A percentile compares a stretch with the other conserved stretches of the same genome.
Evolutionary conservation across 2,113 vertebrate species (phyloP).

Genomic region (Spea multiplicata): DNA sequence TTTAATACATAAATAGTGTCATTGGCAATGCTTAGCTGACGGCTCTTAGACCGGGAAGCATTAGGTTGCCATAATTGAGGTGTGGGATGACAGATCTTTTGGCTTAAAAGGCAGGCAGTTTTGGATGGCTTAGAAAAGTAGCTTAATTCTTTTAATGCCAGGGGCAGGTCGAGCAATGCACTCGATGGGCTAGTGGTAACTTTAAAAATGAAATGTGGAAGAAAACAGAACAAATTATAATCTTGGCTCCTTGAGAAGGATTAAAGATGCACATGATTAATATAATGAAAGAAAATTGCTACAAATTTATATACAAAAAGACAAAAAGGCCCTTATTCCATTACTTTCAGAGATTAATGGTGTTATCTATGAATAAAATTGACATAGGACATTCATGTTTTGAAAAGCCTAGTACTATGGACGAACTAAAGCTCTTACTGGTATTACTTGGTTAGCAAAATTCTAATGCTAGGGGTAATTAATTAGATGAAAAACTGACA

Average conservation of each 20-base stretch:
- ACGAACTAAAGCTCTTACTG: no score
- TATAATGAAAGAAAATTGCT: no score
- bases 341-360: no score
- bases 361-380: no score
- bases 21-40: conserved; percentile 32
- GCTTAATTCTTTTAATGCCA: background rate
- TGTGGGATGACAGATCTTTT: conserved; percentile 42
- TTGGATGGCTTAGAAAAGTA: conserved; percentile 26
- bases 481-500: background rate
- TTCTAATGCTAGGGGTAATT: background rate
- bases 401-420: no score
- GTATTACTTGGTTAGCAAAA: background rate
- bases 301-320: no score
- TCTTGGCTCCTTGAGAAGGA: no score
- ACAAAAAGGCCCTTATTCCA: no score
- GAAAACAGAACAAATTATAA: no score
- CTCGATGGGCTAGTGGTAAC: background rate
- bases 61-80: conserved; percentile 41
- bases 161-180: background rate
- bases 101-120: conserved; percentile 11
- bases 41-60: conserved; percentile 28
- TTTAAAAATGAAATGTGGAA: no score
- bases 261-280: no score
- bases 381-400: no score
- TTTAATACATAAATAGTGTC: conserved; percentile 26